Conservation (phyloP, 2,797 vertebrate genomes). For the Mico argentatus region DNA sequence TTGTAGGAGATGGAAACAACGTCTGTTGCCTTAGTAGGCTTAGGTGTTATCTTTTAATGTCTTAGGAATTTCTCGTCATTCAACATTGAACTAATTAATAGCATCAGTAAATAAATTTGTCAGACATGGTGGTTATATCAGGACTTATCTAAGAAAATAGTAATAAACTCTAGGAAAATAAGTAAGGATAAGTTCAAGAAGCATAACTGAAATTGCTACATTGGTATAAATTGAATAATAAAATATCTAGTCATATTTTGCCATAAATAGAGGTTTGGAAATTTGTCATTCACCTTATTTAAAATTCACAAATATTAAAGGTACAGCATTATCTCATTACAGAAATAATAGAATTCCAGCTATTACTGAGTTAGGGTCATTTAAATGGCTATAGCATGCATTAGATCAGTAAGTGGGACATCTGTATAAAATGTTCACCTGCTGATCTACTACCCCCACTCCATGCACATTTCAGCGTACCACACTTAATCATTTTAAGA, state of each 20-base stretch:
- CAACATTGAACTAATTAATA: constrained; percentile 80
- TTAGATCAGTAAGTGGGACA: constrained; percentile 85
- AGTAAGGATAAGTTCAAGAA: constrained; percentile 84
- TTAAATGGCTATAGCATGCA: constrained; percentile 83
- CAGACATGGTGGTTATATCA: constrained; percentile 69
- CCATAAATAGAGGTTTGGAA: constrained; percentile 85
- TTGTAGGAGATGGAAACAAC: background rate
- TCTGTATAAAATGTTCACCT: constrained; percentile 86
- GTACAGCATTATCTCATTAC: constrained; percentile 84
- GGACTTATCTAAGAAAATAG: constrained; percentile 75
- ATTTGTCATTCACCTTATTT: constrained; percentile 87
- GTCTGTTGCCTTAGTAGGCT: constrained; percentile 14
- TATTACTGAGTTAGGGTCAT: constrained; percentile 86
- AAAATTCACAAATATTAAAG: constrained; percentile 88
- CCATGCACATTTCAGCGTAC: constrained; percentile 80
- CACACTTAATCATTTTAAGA: constrained; percentile 84
- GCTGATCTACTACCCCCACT: constrained; percentile 78
- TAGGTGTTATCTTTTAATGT: constrained; percentile 13
- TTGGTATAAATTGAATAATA: constrained; percentile 86
- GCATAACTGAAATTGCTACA: constrained; percentile 80
- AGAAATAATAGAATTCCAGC: constrained; percentile 87
- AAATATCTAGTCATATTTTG: constrained; percentile 86
- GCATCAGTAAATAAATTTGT: constrained; percentile 81
- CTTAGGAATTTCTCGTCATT: constrained; percentile 18
- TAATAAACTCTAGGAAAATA: constrained; percentile 81